Conservation (phyloP, 1,140 invertebrate species). For the Acyrthosiphon pisum region DNA sequence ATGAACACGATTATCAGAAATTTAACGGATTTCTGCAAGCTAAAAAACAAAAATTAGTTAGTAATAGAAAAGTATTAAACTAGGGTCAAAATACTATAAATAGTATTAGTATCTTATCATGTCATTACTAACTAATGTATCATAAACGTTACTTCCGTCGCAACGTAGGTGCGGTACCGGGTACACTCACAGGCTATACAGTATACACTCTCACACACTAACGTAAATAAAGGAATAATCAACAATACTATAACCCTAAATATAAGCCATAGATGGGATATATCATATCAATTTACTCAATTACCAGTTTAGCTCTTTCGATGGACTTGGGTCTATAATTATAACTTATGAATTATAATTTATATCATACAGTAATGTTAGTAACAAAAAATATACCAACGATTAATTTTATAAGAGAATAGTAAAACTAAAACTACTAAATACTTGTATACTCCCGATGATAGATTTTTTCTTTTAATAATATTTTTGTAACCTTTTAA, state of each 20-base stretch:
- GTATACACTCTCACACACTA: no score
- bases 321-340: not conserved
- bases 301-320: not conserved
- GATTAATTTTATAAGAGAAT: no score
- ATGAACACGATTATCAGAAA: not conserved
- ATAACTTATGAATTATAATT: no score
- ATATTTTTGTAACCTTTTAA: no score
- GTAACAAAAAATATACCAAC: not conserved
- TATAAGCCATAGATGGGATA: not conserved
- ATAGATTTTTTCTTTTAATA: no score
- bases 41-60: not conserved
- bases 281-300: not conserved
- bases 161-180: not conserved
- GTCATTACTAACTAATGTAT: not conserved
- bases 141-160: not conserved
- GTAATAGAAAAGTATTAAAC: not conserved
- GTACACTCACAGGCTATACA: no score
- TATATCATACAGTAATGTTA: not conserved
- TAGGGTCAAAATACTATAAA: not conserved
- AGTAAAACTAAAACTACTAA: no score
- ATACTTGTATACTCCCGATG: no score
- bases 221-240: not conserved
- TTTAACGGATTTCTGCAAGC: not conserved
- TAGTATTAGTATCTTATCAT: no score
- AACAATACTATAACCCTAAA: not conserved